These are phyloP conservation scores for Autographa pulchrina DNA, from an alignment of 2,888 invertebrate species.

Conservation along the genomic window DNA sequence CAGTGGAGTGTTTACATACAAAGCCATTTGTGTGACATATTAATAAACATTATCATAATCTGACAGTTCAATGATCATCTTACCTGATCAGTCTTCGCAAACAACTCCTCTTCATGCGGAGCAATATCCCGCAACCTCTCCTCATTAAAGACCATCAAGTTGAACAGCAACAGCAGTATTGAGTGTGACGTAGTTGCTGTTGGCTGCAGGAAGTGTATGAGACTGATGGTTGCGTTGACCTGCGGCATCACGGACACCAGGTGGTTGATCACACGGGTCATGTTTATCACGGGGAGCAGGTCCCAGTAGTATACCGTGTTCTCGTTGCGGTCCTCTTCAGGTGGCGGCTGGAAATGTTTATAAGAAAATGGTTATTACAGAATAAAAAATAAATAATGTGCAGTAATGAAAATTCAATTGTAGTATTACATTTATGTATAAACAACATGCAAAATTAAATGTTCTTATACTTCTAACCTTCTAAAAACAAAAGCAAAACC, in stretches of 20 bases:
- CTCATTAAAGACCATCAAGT: conserved; percentile 77
- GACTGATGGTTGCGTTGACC: conserved; percentile 60
- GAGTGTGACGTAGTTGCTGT: conserved; percentile 66
- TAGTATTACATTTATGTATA: no score
- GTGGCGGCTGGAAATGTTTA: conserved; percentile 54
- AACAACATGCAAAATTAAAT: no score
- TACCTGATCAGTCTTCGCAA: conserved; percentile 69
- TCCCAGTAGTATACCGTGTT: conserved; percentile 80
- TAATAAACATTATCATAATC: no score
- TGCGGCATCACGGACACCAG: conserved; percentile 70
- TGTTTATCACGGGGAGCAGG: conserved; percentile 80
- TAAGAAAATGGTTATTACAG: neutral
- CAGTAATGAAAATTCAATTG: no score
- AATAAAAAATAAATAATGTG: no score
- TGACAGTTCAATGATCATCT: neutral
- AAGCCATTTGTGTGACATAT: neutral
- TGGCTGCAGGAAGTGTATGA: conserved; percentile 79
- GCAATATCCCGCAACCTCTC: conserved; percentile 70
- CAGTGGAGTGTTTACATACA: neutral
- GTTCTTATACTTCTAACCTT: no score
- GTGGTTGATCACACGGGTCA: conserved; percentile 77
- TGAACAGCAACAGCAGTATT: conserved; percentile 74
- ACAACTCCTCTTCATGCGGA: conserved; percentile 75
- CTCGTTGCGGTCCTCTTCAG: conserved; percentile 75
- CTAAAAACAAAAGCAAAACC: no score